Base-by-base conservation (phyloP, 64 coral and sea anemone species). In the Stylophora pistillata region DNA sequence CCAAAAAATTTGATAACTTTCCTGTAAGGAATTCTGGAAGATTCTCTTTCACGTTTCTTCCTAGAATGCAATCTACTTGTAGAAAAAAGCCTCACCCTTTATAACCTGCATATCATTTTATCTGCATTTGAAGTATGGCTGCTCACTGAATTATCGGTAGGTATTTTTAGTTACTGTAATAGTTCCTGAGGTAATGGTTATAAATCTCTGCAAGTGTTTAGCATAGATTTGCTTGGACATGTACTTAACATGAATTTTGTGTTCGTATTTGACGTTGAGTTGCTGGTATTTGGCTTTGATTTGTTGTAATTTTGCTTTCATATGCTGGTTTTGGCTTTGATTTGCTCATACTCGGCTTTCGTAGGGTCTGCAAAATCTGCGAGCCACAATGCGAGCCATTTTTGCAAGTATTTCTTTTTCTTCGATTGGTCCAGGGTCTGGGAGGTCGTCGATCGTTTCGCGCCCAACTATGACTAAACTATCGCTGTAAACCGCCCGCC, bases 1-100 rank as follows among this genome's bases (percentile, higher is more conserved):
- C 28, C 2, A 10, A 72, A 72, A 11, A 33, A 27, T 72, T 27
- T 72, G 70, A 72, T 72, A 72, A 29, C n/a, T 32, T 72, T 31
- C 28, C 30, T 72, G 26, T 72, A 72, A 72, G 70, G 70, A 72
- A 72, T 72, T 32, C 70, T 30, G 13, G 70, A 72, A 27, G 70
- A 1, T 41, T 72, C 70, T 31, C 70, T 72, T 72, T 72, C 29
- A 32, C 70, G 27, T 5, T 72, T 72, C 28, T 27, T 72, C 13
- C 70, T 72, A 72, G 0, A 72, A 72, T 72, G 70, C 1, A 30
- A 72, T 25, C 70, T 72, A 72, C 70, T 27, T 27, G n/a, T 72
- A 72, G 70, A 72, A 33, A 72, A 5, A 29, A 29, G 70, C 70
- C 70, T 72, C 10, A 10, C 70, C 30, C 70, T 72, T 2, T n/a